Percentiles rank a stretch among this genome's conserved stretches.
Evolutionary conservation across 2,113 vertebrate genomes (phyloP).

Genomic region (Catharus bicknelli): DNA sequence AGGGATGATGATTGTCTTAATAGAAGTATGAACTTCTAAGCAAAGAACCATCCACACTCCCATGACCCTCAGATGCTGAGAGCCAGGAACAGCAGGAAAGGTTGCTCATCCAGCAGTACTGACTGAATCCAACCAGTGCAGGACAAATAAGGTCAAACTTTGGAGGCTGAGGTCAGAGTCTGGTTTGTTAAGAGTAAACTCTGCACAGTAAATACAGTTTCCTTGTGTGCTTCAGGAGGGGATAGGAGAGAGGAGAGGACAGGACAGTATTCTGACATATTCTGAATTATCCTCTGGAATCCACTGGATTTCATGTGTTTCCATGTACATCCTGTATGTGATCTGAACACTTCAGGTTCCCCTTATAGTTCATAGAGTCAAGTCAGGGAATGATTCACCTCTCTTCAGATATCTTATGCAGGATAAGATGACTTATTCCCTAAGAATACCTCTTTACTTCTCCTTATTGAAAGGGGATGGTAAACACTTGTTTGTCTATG

Average conservation of each 20-base stretch:
- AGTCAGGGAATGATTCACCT: not conserved
- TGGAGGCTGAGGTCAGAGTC: not conserved
- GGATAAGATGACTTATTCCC: not conserved
- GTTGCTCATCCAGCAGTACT: not conserved
- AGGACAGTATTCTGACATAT: not conserved
- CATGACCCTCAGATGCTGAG: fast-evolving
- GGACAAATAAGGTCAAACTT: not conserved
- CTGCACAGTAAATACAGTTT: not conserved
- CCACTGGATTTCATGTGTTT: not conserved
- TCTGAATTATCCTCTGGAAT: not conserved
- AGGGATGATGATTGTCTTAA: not conserved
- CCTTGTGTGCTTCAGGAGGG: not conserved
- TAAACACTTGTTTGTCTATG: not conserved
- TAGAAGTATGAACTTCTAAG: not conserved
- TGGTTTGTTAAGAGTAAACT: not conserved
- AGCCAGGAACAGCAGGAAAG: not conserved
- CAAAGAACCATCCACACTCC: not conserved
- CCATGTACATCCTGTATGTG: not conserved
- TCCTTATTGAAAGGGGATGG: not conserved
- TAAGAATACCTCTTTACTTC: not conserved
- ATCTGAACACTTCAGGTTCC: not conserved
- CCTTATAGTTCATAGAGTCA: not conserved
- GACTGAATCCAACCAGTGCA: not conserved
- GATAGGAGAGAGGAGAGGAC: not conserved
- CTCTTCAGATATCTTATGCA: not conserved